Evolutionary conservation across 2,797 vertebrate species (phyloP).

Genomic region (Martes flavigula): DNA sequence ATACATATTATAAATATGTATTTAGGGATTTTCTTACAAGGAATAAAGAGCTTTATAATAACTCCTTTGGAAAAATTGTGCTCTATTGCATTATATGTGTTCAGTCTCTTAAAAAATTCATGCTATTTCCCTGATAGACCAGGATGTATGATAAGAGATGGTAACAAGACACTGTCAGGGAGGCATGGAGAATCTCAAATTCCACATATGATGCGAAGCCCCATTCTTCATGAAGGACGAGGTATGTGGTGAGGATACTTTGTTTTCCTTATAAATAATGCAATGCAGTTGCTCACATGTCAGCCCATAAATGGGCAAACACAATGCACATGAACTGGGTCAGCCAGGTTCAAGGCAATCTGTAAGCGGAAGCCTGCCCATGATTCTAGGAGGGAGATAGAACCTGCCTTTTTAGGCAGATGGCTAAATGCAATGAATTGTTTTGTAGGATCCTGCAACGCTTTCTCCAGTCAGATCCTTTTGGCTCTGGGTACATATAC

Average conservation of each 20-base stretch:
- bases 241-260: not conserved
- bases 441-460: not conserved
- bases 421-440: not conserved
- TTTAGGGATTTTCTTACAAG: constrained; percentile 73
- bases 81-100: constrained; percentile 53
- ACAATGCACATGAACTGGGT: constrained; percentile 27
- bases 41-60: constrained; percentile 67
- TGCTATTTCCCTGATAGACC: constrained; percentile 68
- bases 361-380: not conserved
- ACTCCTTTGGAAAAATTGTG: constrained; percentile 61
- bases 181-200: constrained; percentile 58
- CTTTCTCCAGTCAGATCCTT: not conserved
- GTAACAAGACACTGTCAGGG: constrained; percentile 66
- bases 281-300: constrained; percentile 60
- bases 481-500: not conserved
- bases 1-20: constrained; percentile 74
- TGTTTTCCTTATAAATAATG: constrained; percentile 71
- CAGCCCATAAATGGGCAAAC: constrained; percentile 54
- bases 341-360: constrained; percentile 52
- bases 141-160: constrained; percentile 56
- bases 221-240: constrained; percentile 57
- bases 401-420: not conserved
- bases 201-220: constrained; percentile 15
- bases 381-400: not conserved
- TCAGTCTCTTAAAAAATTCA: constrained; percentile 75